These are phyloP conservation scores for Oxystoma pomonae DNA, from an alignment of 2,888 invertebrate genomes.

Conservation along the genomic window DNA sequence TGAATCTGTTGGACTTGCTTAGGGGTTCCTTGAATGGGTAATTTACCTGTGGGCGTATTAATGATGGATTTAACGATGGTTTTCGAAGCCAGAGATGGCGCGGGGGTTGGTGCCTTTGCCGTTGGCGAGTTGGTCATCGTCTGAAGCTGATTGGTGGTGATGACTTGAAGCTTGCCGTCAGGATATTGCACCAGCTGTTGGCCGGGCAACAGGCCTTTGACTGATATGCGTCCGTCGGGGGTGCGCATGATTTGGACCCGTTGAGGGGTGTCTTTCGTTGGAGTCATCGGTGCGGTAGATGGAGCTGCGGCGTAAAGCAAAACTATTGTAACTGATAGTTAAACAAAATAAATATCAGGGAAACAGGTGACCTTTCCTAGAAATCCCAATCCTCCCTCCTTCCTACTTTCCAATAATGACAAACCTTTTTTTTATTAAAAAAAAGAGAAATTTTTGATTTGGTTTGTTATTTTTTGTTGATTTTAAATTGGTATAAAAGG, in stretches of 20 bases:
- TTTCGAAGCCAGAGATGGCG: conserved; percentile 13
- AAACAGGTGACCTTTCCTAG: too few species aligned
- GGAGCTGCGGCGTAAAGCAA: conserved; percentile 19
- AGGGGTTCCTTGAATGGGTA: background rate
- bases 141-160: conserved; percentile 59
- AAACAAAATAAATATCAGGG: too few species aligned
- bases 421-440: too few species aligned
- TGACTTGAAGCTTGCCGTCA: conserved; percentile 87
- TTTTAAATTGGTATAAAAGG: too few species aligned
- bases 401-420: too few species aligned
- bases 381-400: too few species aligned
- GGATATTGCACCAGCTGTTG: conserved; percentile 91
- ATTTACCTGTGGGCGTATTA: conserved; percentile 23
- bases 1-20: background rate
- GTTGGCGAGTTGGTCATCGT: conserved; percentile 47
- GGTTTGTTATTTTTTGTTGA: too few species aligned
- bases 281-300: conserved; percentile 21
- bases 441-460: too few species aligned
- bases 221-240: conserved; percentile 88
- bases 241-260: conserved; percentile 88
- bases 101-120: conserved; percentile 16
- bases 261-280: conserved; percentile 51
- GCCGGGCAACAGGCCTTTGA: conserved; percentile 85
- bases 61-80: conserved; percentile 14
- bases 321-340: too few species aligned